Evolutionary conservation across 1,140 invertebrate species (phyloP), one percentile per base, ranked within the genome.

Genomic region (Phenacoccus solenopsis): DNA sequence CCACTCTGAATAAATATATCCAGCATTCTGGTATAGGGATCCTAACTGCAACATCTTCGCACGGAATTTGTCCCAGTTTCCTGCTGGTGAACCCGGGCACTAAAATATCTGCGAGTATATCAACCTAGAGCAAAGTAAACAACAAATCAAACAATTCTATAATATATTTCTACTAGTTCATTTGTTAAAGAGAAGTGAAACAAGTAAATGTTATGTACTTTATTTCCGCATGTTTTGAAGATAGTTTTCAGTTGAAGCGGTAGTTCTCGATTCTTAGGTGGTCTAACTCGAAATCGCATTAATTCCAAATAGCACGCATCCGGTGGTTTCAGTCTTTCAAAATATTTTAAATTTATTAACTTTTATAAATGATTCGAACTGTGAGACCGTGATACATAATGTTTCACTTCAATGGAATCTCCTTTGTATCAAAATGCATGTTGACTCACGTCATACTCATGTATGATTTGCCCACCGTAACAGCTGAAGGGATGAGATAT

Each of bases 11-110:
- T 75, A 98, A 83, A 80, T 99, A 99, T 75, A 99, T 95, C 98
- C 98, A 99, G 76, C 91, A 93, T 81, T 99, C 97, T 25, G 98
- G 98, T 73, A 99, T 94, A 4, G 96, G 96, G 79, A 99, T 97
- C 69, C 94, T 84, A 38, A 99, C 90, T 76, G 92, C 89, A 56
- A 99, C 96, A 80, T 99, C 96, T 81, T 98, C 94, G 80, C 96
- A 98, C 64, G 94, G 97, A 73, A 99, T 89, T 78, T 93, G 91
- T 7, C 96, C 94, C 67, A 96, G 83, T 81, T 95, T 95, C 76
- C 95, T 87, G 70, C 93, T 96, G 35, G 92, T 90, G 79, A 97
- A 98, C 16, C 96, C 96, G 13, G 96, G 96, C 32, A 98, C 95
- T 73, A 98, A 81, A 70, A 96, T 90, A 78, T 99, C 96, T 57